A percentile compares a stretch with the other conserved stretches of the same genome.
Evolutionary conservation across 2,797 vertebrate genomes (phyloP).

Genomic region (Enteromius thamalakanensis): DNA sequence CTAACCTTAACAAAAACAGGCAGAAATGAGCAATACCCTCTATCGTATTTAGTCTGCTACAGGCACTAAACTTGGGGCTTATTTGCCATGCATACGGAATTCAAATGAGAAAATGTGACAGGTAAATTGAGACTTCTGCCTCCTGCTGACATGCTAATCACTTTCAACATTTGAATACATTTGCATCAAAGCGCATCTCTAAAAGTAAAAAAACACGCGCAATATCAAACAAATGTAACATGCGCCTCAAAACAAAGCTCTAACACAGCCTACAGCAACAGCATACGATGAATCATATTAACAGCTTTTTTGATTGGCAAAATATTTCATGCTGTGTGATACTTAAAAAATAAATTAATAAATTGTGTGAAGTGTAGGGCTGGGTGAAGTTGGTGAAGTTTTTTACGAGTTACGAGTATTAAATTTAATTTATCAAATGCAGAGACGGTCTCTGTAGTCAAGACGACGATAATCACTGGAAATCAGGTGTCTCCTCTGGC

Average conservation of each 20-base stretch:
- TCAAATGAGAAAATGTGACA: slow-evolving; percentile 47
- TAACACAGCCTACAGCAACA: slow-evolving; percentile 8
- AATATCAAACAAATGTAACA: slow-evolving; percentile 28
- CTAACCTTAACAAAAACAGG: slow-evolving; percentile 48
- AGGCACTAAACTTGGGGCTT: neutral
- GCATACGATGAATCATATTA: neutral
- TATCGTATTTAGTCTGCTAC: slow-evolving; percentile 18
- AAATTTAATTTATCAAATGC: too few species aligned
- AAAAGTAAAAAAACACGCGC: neutral
- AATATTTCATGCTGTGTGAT: neutral
- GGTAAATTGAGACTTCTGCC: slow-evolving; percentile 58
- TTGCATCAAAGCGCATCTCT: slow-evolving; percentile 46
- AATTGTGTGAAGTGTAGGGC: too few species aligned
- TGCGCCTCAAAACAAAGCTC: neutral
- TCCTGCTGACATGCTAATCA: slow-evolving; percentile 63
- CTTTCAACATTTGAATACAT: slow-evolving; percentile 49
- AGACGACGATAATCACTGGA: too few species aligned
- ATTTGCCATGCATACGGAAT: slow-evolving; percentile 29
- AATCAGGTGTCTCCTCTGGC: too few species aligned
- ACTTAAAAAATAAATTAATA: too few species aligned
- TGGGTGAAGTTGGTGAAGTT: too few species aligned
- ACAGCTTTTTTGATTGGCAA: neutral
- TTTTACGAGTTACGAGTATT: too few species aligned
- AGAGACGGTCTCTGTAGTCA: too few species aligned
- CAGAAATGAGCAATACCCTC: slow-evolving; percentile 15